Evolutionary conservation across 2,113 vertebrate species (phyloP), one percentile per base, ranked within the genome.

Genomic region (Aegithalos caudatus): DNA sequence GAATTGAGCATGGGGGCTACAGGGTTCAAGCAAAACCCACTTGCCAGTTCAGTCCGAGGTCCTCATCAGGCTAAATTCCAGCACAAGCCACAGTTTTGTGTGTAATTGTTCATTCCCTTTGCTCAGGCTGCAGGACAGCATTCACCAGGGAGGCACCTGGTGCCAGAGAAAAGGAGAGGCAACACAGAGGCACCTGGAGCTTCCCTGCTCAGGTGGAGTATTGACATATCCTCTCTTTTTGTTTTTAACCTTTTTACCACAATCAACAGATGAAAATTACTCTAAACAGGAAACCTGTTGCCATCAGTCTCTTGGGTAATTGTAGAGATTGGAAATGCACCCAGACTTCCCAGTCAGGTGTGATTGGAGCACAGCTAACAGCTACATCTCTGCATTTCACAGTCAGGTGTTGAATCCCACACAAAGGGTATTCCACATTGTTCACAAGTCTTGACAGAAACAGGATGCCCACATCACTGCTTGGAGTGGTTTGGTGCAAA

Each of bases 41-140:
- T 94, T 81, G n/a, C 85, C 88, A 65, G 88, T 95, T 96, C 88
- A 88, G 62, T 38, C 65, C 66, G 56, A 93, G 90, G 92, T 84
- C 88, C 92, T 92, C 69, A 65, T 54, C 53, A 24, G 42, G 53
- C 69, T 84, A 7, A 66, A 60, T 61, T 67, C 48, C 48, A 45
- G 37, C 40, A 22, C 13, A 29, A 53, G n/a, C 25, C 10, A 5
- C 0, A 0, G 38, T 42, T 90, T 66, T 27, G 4, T 16, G 11
- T 45, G 47, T 29, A 23, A 56, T 40, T 77, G 29, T 66, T 51
- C 44, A 31, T 86, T 90, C 20, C 67, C 45, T 70, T 92, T 60
- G 29, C 42, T 64, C 56, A 71, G 42, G 47, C 56, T 81, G 64
- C 74, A 70, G 51, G 42, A 66, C 50, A 42, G 66, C 62, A 47